A percentile compares a stretch with the other conserved stretches of the same genome.
Evolutionary conservation across 2,797 vertebrate species (phyloP).

Genomic region (Ctenopoma multispine): DNA sequence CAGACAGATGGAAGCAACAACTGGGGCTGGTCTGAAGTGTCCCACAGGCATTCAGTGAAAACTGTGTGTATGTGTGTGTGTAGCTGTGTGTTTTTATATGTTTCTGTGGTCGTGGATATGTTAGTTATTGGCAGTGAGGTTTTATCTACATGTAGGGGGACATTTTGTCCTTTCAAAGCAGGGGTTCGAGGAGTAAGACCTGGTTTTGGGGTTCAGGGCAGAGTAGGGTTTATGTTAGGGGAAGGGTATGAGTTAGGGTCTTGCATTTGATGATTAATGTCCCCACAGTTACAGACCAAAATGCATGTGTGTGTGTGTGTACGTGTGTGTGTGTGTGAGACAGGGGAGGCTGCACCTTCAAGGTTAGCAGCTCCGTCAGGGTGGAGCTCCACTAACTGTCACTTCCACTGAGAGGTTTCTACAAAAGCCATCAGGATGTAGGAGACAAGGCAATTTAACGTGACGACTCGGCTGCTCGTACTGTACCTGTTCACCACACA

Average conservation of each 20-base stretch:
- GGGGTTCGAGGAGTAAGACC: too few species aligned
- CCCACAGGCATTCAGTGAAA: constrained; percentile 9
- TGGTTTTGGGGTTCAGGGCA: not conserved
- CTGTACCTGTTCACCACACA: not conserved
- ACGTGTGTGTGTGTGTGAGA: not conserved
- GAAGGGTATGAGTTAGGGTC: too few species aligned
- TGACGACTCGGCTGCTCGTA: not conserved
- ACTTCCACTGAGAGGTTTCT: constrained; percentile 14
- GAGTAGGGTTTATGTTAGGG: too few species aligned
- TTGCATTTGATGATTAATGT: not conserved
- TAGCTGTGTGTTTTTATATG: not conserved
- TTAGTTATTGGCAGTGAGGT: not conserved
- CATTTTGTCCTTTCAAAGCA: too few species aligned
- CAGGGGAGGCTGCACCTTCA: constrained; percentile 16
- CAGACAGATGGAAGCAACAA: constrained; percentile 38
- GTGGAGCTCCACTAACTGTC: constrained; percentile 27
- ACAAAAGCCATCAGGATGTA: constrained; percentile 16
- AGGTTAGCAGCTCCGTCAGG: constrained; percentile 27
- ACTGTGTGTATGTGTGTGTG: not conserved
- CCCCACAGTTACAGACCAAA: not conserved
- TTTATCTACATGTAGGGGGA: too few species aligned
- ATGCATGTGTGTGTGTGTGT: constrained; percentile 5
- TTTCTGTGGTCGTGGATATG: too few species aligned
- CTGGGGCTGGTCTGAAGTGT: constrained; percentile 35
- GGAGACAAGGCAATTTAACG: constrained; percentile 13